Conservation (phyloP, 37 sponge, comb jelly and placozoan genomes). For the Mnemiopsis leidyi region DNA sequence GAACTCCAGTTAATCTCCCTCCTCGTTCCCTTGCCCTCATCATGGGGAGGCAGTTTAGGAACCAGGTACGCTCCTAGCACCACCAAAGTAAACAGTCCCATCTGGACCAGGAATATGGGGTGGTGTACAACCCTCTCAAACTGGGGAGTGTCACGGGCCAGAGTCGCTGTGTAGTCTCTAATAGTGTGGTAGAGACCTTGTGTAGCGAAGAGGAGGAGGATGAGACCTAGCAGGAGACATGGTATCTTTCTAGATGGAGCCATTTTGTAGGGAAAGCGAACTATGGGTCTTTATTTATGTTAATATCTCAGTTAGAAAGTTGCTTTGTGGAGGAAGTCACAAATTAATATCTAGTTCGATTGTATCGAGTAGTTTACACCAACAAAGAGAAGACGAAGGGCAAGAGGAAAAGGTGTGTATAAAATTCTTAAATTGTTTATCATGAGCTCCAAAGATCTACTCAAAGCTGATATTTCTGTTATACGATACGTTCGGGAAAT, state of each 20-base stretch:
- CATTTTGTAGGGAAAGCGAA: no score
- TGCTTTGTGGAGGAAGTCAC: no score
- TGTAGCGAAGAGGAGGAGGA: not conserved
- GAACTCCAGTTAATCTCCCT: not conserved
- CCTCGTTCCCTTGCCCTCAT: not conserved
- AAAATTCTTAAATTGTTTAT: no score
- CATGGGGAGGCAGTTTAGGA: not conserved
- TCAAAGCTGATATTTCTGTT: no score
- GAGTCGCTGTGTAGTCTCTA: not conserved
- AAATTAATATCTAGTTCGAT: no score
- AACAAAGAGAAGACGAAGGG: no score
- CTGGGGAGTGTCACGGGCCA: not conserved
- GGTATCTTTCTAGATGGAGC: not conserved
- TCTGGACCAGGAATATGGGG: not conserved
- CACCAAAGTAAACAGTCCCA: not conserved
- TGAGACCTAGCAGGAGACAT: not conserved
- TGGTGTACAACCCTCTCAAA: not conserved
- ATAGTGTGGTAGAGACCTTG: not conserved
- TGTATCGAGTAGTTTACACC: no score
- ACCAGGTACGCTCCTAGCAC: not conserved
- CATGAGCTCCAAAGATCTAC: no score
- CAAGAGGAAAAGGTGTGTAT: no score
- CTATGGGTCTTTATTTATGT: no score
- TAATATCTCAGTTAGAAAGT: no score
- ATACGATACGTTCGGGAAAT: no score